Evolutionary conservation across 2,888 invertebrate genomes (phyloP).

Genomic region (Adineta ricciae): DNA sequence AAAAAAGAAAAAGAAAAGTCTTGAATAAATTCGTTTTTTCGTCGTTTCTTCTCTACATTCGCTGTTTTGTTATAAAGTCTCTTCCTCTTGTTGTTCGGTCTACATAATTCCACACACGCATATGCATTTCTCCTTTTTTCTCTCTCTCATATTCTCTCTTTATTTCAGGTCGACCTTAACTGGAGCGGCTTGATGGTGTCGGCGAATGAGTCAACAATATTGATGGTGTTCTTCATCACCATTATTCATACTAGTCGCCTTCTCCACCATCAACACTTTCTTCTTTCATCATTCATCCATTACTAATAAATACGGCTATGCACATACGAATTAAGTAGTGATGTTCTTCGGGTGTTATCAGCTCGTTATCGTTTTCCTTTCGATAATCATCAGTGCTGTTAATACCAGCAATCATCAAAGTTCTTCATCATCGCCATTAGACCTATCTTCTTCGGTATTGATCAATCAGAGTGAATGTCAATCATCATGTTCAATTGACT

Average conservation of each 20-base stretch:
- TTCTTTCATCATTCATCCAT: neutral
- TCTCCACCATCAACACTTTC: neutral
- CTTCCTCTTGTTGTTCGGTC: neutral
- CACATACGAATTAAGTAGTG: neutral
- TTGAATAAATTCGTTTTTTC: neutral
- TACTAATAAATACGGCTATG: neutral
- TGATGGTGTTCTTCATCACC: neutral
- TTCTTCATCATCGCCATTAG: neutral
- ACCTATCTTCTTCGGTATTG: neutral
- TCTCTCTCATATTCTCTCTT: neutral
- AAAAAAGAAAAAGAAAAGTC: neutral
- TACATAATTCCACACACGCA: neutral
- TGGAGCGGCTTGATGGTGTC: neutral
- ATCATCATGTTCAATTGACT: neutral
- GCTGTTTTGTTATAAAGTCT: neutral
- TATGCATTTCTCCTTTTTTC: neutral
- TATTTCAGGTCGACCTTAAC: conserved; percentile 1
- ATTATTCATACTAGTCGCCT: neutral
- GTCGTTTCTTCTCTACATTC: neutral
- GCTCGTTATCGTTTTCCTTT: neutral
- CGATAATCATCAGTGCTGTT: neutral
- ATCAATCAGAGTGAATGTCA: neutral
- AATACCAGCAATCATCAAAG: neutral
- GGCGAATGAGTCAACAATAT: neutral
- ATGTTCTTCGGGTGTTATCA: neutral